Evolutionary conservation across 1,140 invertebrate genomes (phyloP).

Genomic region (Macrosteles quadrilineatus): DNA sequence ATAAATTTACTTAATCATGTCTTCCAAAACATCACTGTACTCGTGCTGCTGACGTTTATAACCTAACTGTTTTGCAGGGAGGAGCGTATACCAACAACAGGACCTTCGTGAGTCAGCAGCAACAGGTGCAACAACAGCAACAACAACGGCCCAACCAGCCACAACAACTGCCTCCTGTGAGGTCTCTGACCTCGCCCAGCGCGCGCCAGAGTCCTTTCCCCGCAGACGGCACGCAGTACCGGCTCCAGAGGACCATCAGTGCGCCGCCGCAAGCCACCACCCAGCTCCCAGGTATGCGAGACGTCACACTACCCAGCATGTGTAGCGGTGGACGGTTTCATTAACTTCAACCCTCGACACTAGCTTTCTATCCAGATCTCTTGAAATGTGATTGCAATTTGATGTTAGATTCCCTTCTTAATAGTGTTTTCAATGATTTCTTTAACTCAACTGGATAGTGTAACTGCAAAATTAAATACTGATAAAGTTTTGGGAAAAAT

Average conservation of each 20-base stretch:
- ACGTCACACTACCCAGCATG: neutral
- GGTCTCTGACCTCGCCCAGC: conserved; percentile 43
- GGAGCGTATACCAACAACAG: conserved; percentile 39
- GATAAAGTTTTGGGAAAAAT: no score
- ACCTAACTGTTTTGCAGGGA: neutral
- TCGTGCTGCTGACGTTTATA: no score
- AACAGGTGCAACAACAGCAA: conserved; percentile 41
- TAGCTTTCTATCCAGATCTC: conserved; percentile 16
- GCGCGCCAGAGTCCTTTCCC: conserved; percentile 61
- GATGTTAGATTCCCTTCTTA: no score
- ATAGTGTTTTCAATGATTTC: no score
- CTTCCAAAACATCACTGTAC: no score
- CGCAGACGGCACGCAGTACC: conserved; percentile 49
- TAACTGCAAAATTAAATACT: no score
- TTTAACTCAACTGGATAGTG: no score
- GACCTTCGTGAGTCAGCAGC: conserved; percentile 35
- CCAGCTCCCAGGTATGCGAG: conserved; percentile 58
- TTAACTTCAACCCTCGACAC: conserved; percentile 18
- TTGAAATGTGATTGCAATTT: no score
- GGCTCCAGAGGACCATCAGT: conserved; percentile 61
- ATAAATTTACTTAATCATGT: no score
- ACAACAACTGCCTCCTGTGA: conserved; percentile 39
- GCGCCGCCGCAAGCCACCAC: conserved; percentile 62
- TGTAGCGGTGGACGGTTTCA: conserved; percentile 13
- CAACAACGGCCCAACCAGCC: conserved; percentile 43